phyloP scores from a whole-genome alignment of 2,113 vertebrate species.

The Alethe diademata region DNA sequence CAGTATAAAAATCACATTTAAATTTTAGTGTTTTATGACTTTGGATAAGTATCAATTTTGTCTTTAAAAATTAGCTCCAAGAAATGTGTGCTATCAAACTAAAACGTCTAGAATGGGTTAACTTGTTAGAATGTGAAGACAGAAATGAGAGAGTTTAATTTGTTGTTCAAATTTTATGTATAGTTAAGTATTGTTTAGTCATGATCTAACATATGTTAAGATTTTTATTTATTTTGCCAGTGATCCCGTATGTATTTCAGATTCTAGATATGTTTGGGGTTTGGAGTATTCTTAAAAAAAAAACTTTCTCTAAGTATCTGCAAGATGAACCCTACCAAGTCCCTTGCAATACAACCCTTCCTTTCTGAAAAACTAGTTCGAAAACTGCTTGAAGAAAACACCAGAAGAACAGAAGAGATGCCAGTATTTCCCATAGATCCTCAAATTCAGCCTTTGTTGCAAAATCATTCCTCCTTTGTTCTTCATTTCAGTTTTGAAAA shows the following conservation, averaged over 20 bases:
- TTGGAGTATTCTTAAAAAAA: background rate
- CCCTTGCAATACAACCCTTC: background rate
- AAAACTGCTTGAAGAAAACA: background rate
- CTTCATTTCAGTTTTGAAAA: background rate
- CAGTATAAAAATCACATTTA: background rate
- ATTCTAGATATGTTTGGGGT: background rate
- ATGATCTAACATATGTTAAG: background rate
- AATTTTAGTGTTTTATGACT: background rate
- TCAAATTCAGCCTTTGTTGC: background rate
- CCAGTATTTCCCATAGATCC: background rate
- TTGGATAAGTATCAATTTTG: background rate
- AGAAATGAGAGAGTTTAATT: background rate
- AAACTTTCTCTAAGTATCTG: background rate
- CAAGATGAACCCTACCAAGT: background rate
- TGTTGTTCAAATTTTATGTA: background rate
- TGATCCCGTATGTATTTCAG: background rate
- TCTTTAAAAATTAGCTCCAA: background rate
- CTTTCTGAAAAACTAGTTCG: background rate
- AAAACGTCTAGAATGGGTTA: background rate
- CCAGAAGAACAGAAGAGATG: background rate
- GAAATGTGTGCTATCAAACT: background rate
- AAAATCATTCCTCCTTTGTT: background rate
- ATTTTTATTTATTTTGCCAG: background rate
- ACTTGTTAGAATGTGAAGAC: background rate
- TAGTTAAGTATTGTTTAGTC: background rate